Conservation (phyloP, 2,797 vertebrate species). For the Crenuchus spilurus region DNA sequence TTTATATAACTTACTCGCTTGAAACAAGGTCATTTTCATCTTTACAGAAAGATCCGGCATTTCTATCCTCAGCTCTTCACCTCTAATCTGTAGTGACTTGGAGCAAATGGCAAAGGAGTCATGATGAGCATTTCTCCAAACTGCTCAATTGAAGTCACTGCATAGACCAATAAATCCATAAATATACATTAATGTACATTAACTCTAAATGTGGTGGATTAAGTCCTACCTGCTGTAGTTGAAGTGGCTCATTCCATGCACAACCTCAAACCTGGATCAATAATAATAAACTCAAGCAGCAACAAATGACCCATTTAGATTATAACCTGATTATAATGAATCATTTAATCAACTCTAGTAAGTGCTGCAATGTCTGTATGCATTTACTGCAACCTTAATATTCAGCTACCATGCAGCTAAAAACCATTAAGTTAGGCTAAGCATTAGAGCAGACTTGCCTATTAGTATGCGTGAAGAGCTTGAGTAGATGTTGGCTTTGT, state of each 20-base stretch:
- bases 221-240: not conserved
- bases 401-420: constrained; percentile 23
- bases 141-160: too few species aligned
- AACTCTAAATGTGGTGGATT: constrained; percentile 13
- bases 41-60: constrained; percentile 32
- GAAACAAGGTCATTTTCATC: constrained; percentile 22
- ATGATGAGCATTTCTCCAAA: not conserved
- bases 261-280: constrained; percentile 24
- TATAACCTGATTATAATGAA: constrained; percentile 36
- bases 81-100: constrained; percentile 18
- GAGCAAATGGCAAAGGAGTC: constrained; percentile 21
- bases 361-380: constrained; percentile 17
- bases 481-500: not conserved
- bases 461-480: not conserved
- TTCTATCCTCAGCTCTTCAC: constrained; percentile 10
- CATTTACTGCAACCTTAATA: constrained; percentile 18
- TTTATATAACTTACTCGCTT: not conserved
- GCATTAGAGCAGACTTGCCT: not conserved
- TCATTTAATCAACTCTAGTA: constrained; percentile 31
- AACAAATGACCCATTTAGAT: constrained; percentile 38
- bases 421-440: constrained; percentile 24
- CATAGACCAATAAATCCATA: too few species aligned
- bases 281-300: constrained; percentile 28
- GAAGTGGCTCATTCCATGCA: constrained; percentile 29
- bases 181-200: too few species aligned